phyloP scores from a whole-genome alignment of 2,797 vertebrate genomes.

The Enteromius mattozi region DNA sequence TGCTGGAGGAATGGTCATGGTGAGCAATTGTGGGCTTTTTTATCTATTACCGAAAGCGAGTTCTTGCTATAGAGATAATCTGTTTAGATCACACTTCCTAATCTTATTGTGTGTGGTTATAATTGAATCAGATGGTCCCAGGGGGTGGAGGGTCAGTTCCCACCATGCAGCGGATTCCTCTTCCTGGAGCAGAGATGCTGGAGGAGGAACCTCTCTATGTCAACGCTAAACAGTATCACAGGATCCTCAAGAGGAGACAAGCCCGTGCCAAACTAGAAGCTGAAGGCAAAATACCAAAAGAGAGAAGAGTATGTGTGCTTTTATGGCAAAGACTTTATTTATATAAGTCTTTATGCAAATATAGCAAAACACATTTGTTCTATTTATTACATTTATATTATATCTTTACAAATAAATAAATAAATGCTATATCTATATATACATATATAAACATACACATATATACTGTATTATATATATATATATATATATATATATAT shows the following conservation, averaged over 20 bases:
- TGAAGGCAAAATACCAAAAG: slow-evolving; percentile 97
- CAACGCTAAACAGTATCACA: slow-evolving; percentile 83
- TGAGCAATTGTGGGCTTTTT: slow-evolving; percentile 68
- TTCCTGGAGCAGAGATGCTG: slow-evolving; percentile 95
- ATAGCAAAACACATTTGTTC: background rate
- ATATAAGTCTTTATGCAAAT: background rate
- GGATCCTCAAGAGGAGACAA: slow-evolving; percentile 93
- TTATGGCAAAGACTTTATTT: background rate
- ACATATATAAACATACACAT: too few species aligned
- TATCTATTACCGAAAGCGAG: background rate
- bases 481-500: too few species aligned
- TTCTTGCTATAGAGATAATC: background rate
- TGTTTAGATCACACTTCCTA: background rate
- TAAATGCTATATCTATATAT: too few species aligned
- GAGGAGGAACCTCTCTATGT: slow-evolving; percentile 95
- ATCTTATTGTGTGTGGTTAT: slow-evolving; percentile 11
- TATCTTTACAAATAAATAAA: background rate
- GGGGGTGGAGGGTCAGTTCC: slow-evolving; percentile 86
- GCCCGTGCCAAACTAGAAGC: slow-evolving; percentile 96
- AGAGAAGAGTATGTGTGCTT: slow-evolving; percentile 85
- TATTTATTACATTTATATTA: background rate
- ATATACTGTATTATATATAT: too few species aligned
- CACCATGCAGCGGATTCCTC: slow-evolving; percentile 92
- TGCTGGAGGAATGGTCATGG: slow-evolving; percentile 99
- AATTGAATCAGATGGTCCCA: slow-evolving; percentile 88